Conservation (phyloP, 2,888 invertebrate species). For the Rhagium mordax region DNA sequence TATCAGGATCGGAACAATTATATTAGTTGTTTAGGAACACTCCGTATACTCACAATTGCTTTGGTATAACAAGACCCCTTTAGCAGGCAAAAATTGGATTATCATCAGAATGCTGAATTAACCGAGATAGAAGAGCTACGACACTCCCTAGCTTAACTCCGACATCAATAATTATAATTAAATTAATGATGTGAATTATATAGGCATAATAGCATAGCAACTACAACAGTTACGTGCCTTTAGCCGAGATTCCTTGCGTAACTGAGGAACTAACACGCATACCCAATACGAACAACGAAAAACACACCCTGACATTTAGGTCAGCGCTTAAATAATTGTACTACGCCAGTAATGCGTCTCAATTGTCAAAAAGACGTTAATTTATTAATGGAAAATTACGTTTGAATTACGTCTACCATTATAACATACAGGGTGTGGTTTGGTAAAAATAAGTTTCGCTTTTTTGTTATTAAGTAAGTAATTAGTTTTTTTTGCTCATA, state of each 20-base stretch:
- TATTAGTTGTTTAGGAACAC: too few relatives aligned
- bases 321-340: conserved; percentile 29
- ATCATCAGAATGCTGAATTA: background rate
- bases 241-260: conserved; percentile 35
- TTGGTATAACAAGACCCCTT: background rate
- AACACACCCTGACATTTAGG: conserved; percentile 30
- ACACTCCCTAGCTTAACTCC: conserved; percentile 9
- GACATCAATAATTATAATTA: conserved; percentile 29
- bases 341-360: background rate
- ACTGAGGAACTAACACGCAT: conserved; percentile 34
- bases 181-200: conserved; percentile 32
- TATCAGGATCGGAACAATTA: too few relatives aligned
- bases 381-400: conserved; percentile 12
- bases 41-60: background rate
- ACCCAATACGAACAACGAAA: conserved; percentile 27
- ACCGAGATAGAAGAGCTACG: conserved; percentile 5
- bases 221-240: conserved; percentile 31
- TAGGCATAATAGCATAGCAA: conserved; percentile 33
- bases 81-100: conserved; percentile 16
- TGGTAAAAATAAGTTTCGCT: too few relatives aligned
- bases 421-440: background rate
- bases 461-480: too few relatives aligned
- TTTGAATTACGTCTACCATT: background rate
- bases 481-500: too few relatives aligned
- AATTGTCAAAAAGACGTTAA: conserved; percentile 24